Evolutionary conservation across 2,113 vertebrate species (phyloP), one percentile per base, ranked within the genome.

Genomic region (Boleophthalmus pectinirostris): DNA sequence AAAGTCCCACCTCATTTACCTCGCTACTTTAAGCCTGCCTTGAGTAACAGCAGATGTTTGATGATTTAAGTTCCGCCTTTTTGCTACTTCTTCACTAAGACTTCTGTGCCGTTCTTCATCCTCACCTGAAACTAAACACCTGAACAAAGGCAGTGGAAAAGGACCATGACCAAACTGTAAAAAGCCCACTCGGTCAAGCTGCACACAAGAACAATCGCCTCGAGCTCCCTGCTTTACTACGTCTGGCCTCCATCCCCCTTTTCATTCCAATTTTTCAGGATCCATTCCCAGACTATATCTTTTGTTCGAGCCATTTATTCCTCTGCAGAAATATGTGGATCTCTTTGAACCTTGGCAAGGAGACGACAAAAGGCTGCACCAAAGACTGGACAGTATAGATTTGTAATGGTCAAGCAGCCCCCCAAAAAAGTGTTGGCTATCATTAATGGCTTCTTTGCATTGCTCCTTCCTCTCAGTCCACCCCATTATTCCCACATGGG

Each of bases 121-220:
- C 68, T 82, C 25, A 87, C 77, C 88, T 90, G 88, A 87, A 90
- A 91, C 82, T 57, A 72, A 87, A 91, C 81, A 85, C 81, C 82
- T 82, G 74, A 63, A 69, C 68, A 77, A 84, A 81, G 65, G 46
- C 69, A 23, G 38, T 74, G 69, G 79, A 80, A 75, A 70, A 70
- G 66, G 23, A 79, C 72, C 38, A 33, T 79, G 70, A 80, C 80
- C 54, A 72, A 51, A 38, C 77, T 82, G 85, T 77, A 86, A 90
- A 82, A 79, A 78, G 49, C 45, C 45, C 69, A 66, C 85, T 88
- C 82, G 74, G 87, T 85, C 83, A 85, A 90, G 77, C 65, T 73
- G 69, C 70, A 67, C 68, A 54, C 56, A 74, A 23, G 74, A 23
- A 75, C 63, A 85, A 75, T 76, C 79, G 78, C 77, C 25, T 15